These are phyloP conservation scores for Gavia stellata DNA, from an alignment of 2,113 vertebrate species.

Conservation along the genomic window DNA sequence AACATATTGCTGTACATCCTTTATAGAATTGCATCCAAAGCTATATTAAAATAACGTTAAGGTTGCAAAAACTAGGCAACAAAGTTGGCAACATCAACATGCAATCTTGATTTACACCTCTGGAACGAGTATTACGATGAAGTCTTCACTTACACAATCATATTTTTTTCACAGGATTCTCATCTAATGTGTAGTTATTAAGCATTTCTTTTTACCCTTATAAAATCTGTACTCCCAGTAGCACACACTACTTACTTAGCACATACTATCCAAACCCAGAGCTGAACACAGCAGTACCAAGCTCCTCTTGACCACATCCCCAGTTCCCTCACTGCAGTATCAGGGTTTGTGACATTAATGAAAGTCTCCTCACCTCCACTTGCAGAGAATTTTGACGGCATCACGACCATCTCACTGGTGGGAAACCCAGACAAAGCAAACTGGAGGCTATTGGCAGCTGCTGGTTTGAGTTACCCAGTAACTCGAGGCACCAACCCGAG, in stretches of 20 bases:
- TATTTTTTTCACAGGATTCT: not conserved
- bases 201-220: not conserved
- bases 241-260: not conserved
- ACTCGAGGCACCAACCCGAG: fast-evolving
- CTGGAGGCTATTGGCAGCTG: not conserved
- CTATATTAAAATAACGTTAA: slow-evolving; percentile 52
- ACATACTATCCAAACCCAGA: not conserved
- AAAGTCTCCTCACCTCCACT: not conserved
- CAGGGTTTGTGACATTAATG: not conserved
- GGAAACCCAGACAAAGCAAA: not conserved
- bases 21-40: slow-evolving; percentile 47
- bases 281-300: not conserved
- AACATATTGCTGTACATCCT: slow-evolving; percentile 63
- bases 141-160: not conserved
- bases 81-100: slow-evolving; percentile 46
- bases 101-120: slow-evolving; percentile 44
- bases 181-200: not conserved
- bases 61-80: slow-evolving; percentile 57
- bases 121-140: not conserved
- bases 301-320: not conserved
- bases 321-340: not conserved
- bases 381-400: not conserved
- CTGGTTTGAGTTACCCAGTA: not conserved
- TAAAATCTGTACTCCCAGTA: not conserved
- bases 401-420: not conserved